Conservation (phyloP, 1,140 invertebrate species). For the Thaumetopoea pityocampa region DNA sequence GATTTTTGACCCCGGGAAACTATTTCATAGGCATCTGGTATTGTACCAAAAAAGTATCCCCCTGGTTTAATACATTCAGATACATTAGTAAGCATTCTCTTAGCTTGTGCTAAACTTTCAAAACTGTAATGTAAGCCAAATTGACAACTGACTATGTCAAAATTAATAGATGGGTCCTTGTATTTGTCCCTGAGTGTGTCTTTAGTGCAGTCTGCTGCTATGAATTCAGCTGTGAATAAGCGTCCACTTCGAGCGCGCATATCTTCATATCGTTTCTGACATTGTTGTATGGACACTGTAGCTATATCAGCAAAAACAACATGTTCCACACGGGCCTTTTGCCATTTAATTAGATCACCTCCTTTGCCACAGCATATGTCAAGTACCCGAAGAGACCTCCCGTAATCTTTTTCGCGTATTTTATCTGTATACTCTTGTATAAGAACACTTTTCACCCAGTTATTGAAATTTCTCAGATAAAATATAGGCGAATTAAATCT, state of each 20-base stretch:
- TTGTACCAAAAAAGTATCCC: slow-evolving; percentile 97
- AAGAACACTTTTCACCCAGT: slow-evolving; percentile 97
- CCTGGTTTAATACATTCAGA: slow-evolving; percentile 91
- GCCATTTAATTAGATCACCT: slow-evolving; percentile 97
- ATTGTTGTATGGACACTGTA: slow-evolving; percentile 92
- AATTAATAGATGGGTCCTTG: slow-evolving; percentile 82
- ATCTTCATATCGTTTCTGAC: slow-evolving; percentile 81
- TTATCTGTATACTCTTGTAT: slow-evolving; percentile 86
- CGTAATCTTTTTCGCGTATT: slow-evolving; percentile 78
- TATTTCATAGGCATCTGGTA: slow-evolving; percentile 95
- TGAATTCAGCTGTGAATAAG: slow-evolving; percentile 92
- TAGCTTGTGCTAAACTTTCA: slow-evolving; percentile 92
- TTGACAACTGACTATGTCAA: slow-evolving; percentile 97
- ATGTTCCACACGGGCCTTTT: slow-evolving; percentile 87
- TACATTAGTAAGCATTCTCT: slow-evolving; percentile 95
- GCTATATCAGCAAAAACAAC: slow-evolving; percentile 98
- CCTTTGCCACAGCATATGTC: slow-evolving; percentile 96
- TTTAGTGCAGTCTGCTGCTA: slow-evolving; percentile 93
- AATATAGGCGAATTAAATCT: slow-evolving; percentile 93
- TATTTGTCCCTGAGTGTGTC: slow-evolving; percentile 85
- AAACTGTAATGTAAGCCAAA: slow-evolving; percentile 99
- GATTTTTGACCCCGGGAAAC: slow-evolving; percentile 80
- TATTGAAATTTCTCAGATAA: slow-evolving; percentile 97
- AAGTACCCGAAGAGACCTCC: slow-evolving; percentile 78
- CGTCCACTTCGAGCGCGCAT: slow-evolving; percentile 68